Conservation (phyloP, 2,888 invertebrate genomes). For the Drosophila aldrichi region DNA sequence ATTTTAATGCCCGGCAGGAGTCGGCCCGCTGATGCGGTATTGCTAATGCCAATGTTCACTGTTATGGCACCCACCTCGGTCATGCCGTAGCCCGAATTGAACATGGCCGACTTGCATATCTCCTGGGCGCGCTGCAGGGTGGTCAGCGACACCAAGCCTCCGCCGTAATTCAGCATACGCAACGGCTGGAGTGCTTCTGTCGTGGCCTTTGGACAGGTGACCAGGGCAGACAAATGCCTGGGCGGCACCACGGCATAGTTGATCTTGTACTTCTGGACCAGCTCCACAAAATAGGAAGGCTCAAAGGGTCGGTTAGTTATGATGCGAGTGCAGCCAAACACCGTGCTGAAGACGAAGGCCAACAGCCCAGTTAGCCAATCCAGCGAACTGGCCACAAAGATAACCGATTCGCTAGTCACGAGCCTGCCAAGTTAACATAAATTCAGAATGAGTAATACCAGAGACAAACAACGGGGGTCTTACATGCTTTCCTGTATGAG, state of each 20-base stretch:
- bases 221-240: slow-evolving; percentile 61
- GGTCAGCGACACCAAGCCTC: slow-evolving; percentile 57
- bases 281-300: slow-evolving; percentile 63
- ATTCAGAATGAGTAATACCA: not conserved
- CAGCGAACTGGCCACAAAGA: slow-evolving; percentile 59
- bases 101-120: slow-evolving; percentile 54
- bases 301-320: slow-evolving; percentile 66
- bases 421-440: slow-evolving; percentile 29
- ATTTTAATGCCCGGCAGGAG: slow-evolving; percentile 55
- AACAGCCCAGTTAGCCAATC: slow-evolving; percentile 74
- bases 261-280: slow-evolving; percentile 74
- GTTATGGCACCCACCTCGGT: slow-evolving; percentile 73
- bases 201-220: slow-evolving; percentile 56
- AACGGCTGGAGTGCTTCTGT: slow-evolving; percentile 59
- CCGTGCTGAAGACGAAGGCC: slow-evolving; percentile 53
- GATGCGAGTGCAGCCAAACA: slow-evolving; percentile 63
- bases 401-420: slow-evolving; percentile 47
- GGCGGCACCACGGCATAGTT: slow-evolving; percentile 66
- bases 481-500: slow-evolving; percentile 51
- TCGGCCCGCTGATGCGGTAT: slow-evolving; percentile 69
- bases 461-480: not conserved
- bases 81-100: slow-evolving; percentile 72
- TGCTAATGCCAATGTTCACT: slow-evolving; percentile 56
- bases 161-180: slow-evolving; percentile 66
- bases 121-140: slow-evolving; percentile 62